Conservation (phyloP, 2,888 invertebrate species). For the Synergus japonicus region DNA sequence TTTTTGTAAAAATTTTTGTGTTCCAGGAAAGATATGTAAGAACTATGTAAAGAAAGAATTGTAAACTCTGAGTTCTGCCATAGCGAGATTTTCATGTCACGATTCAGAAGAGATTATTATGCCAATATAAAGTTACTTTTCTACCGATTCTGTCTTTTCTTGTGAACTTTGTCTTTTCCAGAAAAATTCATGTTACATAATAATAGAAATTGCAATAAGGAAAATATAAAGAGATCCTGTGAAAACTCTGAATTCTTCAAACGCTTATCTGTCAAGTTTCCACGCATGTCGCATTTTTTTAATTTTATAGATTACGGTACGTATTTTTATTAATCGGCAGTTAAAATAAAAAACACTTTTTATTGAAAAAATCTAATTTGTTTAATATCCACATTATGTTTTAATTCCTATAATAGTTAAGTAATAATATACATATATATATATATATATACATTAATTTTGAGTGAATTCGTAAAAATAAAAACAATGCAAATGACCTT, state of each 20-base stretch:
- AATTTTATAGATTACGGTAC: background rate
- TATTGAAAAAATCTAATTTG: background rate
- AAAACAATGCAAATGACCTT: background rate
- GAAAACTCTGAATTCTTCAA: background rate
- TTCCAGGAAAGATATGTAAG: background rate
- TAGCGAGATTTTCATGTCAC: conserved; percentile 30
- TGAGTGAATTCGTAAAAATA: background rate
- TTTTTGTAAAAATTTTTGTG: background rate
- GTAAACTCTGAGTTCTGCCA: conserved; percentile 19
- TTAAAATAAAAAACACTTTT: background rate
- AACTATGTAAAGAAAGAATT: background rate
- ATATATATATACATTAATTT: background rate
- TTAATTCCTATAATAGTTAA: background rate
- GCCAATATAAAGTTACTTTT: conserved; percentile 55
- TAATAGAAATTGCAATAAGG: background rate
- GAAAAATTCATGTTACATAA: background rate
- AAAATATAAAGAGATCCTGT: background rate
- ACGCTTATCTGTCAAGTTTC: background rate
- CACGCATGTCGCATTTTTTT: background rate
- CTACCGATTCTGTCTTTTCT: conserved; percentile 51
- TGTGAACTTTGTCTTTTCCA: conserved; percentile 48
- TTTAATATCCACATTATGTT: background rate
- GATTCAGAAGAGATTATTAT: conserved; percentile 43
- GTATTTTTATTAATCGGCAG: background rate
- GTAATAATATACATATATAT: background rate